Conservation (phyloP, 2,113 vertebrate species). For the Hippolais icterina region DNA sequence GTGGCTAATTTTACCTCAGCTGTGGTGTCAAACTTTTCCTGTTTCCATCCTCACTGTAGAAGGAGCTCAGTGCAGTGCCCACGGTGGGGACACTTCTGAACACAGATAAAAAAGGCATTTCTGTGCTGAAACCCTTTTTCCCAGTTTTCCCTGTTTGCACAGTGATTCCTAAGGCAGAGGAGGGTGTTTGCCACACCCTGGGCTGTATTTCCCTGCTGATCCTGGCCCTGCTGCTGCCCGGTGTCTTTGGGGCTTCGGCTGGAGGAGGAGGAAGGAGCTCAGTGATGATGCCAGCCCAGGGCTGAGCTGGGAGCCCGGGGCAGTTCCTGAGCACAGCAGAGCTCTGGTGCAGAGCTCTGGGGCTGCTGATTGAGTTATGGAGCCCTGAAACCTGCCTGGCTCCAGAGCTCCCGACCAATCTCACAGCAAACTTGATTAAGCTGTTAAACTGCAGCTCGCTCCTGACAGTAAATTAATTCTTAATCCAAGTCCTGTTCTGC, state of each 20-base stretch:
- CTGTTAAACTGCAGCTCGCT: slow-evolving; percentile 55
- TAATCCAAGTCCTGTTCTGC: slow-evolving; percentile 20
- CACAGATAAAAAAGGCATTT: not conserved
- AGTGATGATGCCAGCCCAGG: not conserved
- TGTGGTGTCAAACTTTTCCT: not conserved
- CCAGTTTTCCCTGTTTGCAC: not conserved
- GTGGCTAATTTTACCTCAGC: not conserved
- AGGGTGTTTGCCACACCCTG: not conserved
- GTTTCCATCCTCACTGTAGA: not conserved
- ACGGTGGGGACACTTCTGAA: not conserved
- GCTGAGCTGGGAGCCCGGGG: not conserved
- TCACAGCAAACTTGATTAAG: slow-evolving; percentile 70
- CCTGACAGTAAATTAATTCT: slow-evolving; percentile 71
- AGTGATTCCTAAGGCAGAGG: not conserved
- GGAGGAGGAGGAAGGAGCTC: not conserved
- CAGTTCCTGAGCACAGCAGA: not conserved
- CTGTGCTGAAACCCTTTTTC: not conserved
- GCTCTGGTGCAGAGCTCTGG: too few species aligned
- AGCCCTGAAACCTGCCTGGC: not conserved
- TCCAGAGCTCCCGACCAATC: slow-evolving; percentile 26
- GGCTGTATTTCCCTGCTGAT: not conserved
- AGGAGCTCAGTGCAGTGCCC: not conserved
- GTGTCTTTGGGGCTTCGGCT: too few species aligned
- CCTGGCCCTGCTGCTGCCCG: too few species aligned
- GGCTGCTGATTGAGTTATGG: not conserved